Conservation (phyloP, 2,888 invertebrate species). For the Aleiodes testaceus region DNA sequence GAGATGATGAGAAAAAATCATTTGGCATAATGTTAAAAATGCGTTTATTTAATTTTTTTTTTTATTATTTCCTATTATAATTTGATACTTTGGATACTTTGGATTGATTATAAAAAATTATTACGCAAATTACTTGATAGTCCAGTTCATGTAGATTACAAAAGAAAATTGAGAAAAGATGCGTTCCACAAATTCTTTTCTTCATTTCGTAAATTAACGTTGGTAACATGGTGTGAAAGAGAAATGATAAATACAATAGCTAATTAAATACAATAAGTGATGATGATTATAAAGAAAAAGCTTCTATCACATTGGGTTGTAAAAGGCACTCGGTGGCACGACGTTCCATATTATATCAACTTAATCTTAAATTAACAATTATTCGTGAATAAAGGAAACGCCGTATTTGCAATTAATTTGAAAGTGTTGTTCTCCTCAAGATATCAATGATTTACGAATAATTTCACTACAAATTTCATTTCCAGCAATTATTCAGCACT, state of each 20-base stretch:
- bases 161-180: slow-evolving; percentile 27
- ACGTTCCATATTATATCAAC: slow-evolving; percentile 24
- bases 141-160: slow-evolving; percentile 16
- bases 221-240: slow-evolving; percentile 48
- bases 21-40: slow-evolving; percentile 54
- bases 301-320: slow-evolving; percentile 50
- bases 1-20: slow-evolving; percentile 46
- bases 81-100: slow-evolving; percentile 10
- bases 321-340: slow-evolving; percentile 52
- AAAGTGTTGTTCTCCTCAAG: neutral
- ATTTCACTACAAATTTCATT: neutral
- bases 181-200: too few species aligned
- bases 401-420: neutral
- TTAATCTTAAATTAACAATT: neutral
- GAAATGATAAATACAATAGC: slow-evolving; percentile 30
- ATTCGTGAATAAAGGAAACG: neutral
- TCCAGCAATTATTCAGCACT: neutral
- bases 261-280: slow-evolving; percentile 30
- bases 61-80: slow-evolving; percentile 14
- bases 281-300: slow-evolving; percentile 35
- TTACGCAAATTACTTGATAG: slow-evolving; percentile 32
- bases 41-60: slow-evolving; percentile 54
- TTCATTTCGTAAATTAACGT: slow-evolving; percentile 38
- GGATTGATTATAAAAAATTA: slow-evolving; percentile 55
- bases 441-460: neutral